Percentiles rank a stretch among this genome's conserved stretches.
Conservation (phyloP, 1,140 invertebrate species). For the Drosophila littoralis region DNA sequence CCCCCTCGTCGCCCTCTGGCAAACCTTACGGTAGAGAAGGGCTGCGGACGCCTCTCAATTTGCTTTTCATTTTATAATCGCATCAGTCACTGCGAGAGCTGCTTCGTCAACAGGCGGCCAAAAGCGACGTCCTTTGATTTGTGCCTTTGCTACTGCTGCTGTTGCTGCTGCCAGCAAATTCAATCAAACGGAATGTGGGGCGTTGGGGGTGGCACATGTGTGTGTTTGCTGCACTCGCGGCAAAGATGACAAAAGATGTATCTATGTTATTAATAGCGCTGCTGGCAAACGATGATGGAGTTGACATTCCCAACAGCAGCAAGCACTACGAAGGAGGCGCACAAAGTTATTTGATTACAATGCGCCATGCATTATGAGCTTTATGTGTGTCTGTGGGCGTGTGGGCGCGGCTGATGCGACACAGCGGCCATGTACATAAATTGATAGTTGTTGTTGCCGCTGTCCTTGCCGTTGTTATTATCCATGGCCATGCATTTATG, state of each 20-base stretch:
- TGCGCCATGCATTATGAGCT: constrained; percentile 53
- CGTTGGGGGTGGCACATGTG: constrained; percentile 13
- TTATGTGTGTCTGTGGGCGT: neutral
- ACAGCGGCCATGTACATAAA: constrained; percentile 35
- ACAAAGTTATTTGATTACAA: constrained; percentile 55
- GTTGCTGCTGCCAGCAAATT: constrained; percentile 26
- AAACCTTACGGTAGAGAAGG: neutral
- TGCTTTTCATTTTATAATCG: constrained; percentile 41
- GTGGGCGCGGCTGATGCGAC: constrained; percentile 5
- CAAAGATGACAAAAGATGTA: constrained; percentile 58
- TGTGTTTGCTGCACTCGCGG: constrained; percentile 12
- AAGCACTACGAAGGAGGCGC: constrained; percentile 9
- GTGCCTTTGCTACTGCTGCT: constrained; percentile 28
- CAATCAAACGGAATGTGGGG: constrained; percentile 45
- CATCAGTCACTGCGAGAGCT: constrained; percentile 34
- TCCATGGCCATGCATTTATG: constrained; percentile 47
- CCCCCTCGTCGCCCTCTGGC: neutral
- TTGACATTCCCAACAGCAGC: constrained; percentile 16
- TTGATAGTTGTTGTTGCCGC: constrained; percentile 22
- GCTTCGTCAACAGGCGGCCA: constrained; percentile 15
- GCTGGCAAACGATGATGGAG: constrained; percentile 53
- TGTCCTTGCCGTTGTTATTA: constrained; percentile 20
- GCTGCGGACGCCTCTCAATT: constrained; percentile 28
- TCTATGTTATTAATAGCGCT: constrained; percentile 64
- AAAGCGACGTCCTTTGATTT: constrained; percentile 37